Conservation (phyloP, 35 echinoderm and acorn worm species). For the Diadema setosum region DNA sequence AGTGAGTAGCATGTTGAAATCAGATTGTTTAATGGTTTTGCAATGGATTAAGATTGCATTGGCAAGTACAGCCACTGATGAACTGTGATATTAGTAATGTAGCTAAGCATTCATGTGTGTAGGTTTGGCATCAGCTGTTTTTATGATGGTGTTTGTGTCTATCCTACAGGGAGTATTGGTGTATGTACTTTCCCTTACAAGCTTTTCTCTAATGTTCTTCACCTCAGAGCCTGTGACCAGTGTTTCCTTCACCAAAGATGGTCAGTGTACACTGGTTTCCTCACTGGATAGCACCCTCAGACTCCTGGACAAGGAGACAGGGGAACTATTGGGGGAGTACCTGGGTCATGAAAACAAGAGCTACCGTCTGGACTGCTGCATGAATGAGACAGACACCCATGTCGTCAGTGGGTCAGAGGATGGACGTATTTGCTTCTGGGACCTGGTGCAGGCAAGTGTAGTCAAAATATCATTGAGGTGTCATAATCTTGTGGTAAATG, state of each 20-base stretch:
- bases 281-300: slow-evolving; percentile 75
- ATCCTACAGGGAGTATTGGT: no score
- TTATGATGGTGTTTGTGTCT: no score
- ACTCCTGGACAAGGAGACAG: slow-evolving; percentile 87
- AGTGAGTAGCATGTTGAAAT: slow-evolving; percentile 70
- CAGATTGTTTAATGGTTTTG: no score
- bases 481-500: no score
- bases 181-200: no score
- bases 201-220: no score
- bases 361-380: slow-evolving; percentile 89
- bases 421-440: slow-evolving; percentile 97
- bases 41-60: no score
- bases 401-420: slow-evolving; percentile 96
- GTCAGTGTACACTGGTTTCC: slow-evolving; percentile 87
- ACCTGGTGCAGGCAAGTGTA: slow-evolving; percentile 88
- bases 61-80: no score
- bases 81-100: no score
- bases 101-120: no score
- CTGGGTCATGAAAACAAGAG: slow-evolving; percentile 78
- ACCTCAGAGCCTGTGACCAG: slow-evolving; percentile 84
- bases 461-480: no score
- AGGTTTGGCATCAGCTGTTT: no score
- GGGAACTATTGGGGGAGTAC: slow-evolving; percentile 93
- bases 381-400: slow-evolving; percentile 91
- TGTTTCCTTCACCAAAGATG: slow-evolving; percentile 94